phyloP scores from a whole-genome alignment of 2,797 vertebrate species.

The Sebastes reedi region DNA sequence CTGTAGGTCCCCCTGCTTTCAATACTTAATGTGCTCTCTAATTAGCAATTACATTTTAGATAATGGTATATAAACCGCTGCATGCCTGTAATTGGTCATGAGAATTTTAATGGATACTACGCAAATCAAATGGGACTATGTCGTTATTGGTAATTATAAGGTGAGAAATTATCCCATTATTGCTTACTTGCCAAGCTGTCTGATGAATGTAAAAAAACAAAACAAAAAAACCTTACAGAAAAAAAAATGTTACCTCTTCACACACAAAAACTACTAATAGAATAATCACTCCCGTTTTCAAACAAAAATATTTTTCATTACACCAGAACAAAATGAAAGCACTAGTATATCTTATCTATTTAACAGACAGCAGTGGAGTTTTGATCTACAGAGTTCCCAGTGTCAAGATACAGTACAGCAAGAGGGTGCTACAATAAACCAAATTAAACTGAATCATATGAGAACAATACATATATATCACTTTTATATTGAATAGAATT shows the following conservation, averaged over 20 bases:
- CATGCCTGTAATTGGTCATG: constrained; percentile 39
- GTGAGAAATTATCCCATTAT: constrained; percentile 55
- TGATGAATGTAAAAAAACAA: constrained; percentile 35
- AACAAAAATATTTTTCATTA: constrained; percentile 62
- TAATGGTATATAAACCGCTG: constrained; percentile 53
- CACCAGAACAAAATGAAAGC: constrained; percentile 68
- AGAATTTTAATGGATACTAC: constrained; percentile 42
- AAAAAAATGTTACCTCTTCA: constrained; percentile 55
- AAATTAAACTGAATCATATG: constrained; percentile 66
- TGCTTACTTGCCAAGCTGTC: constrained; percentile 65
- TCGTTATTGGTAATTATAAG: constrained; percentile 48
- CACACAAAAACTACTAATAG: constrained; percentile 55
- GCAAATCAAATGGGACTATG: constrained; percentile 55
- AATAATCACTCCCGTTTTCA: constrained; percentile 56
- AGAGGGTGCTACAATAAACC: constrained; percentile 74
- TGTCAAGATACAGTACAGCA: constrained; percentile 80
- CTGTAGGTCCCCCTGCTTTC: constrained; percentile 60
- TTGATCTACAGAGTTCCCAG: constrained; percentile 76
- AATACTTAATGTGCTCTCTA: constrained; percentile 44
- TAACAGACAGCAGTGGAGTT: constrained; percentile 76
- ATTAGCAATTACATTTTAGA: constrained; percentile 59
- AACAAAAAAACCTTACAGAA: constrained; percentile 21
- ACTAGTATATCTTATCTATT: constrained; percentile 66
- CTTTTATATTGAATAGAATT: constrained; percentile 74
- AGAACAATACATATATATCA: constrained; percentile 68